phyloP scores from a whole-genome alignment of 35 echinoderm and acorn worm species.

The Nesometra sesokonis region DNA sequence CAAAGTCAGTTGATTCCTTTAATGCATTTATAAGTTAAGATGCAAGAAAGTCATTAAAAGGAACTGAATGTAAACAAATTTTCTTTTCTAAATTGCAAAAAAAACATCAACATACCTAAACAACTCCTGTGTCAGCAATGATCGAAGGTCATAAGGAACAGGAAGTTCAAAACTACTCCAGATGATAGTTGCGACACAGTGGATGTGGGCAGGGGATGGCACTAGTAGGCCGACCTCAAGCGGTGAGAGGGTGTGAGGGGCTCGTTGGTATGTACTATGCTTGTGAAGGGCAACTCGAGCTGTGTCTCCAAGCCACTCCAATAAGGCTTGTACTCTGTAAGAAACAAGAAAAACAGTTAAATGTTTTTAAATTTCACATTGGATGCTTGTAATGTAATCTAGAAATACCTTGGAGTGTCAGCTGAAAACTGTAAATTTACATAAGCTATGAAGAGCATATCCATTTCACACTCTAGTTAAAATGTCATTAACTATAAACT shows the following conservation, averaged over 20 bases:
- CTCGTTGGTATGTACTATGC: conserved; percentile 58
- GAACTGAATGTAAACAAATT: too few species aligned
- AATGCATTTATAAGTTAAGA: too few species aligned
- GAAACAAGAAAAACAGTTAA: not conserved
- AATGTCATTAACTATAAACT: too few species aligned
- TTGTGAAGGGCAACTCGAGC: conserved; percentile 77
- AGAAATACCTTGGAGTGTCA: too few species aligned
- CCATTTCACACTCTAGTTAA: too few species aligned
- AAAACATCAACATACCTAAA: conserved; percentile 66
- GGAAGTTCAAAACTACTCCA: conserved; percentile 61
- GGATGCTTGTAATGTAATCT: too few species aligned
- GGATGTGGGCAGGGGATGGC: conserved; percentile 69
- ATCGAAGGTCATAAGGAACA: conserved; percentile 30
- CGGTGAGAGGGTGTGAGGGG: conserved; percentile 71
- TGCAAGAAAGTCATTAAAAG: too few species aligned
- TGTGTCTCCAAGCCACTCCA: conserved; percentile 93
- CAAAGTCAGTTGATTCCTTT: too few species aligned
- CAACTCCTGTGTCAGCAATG: conserved; percentile 70
- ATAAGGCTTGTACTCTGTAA: conserved; percentile 70
- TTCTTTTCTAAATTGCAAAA: too few species aligned
- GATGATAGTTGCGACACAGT: conserved; percentile 74
- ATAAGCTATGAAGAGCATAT: too few species aligned
- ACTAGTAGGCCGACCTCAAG: conserved; percentile 52
- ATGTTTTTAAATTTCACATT: too few species aligned
- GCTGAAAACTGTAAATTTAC: too few species aligned